Percentiles rank a stretch among this genome's conserved stretches.
Conservation (phyloP, 64 coral and sea anemone genomes). For the Trachythela sp. region DNA sequence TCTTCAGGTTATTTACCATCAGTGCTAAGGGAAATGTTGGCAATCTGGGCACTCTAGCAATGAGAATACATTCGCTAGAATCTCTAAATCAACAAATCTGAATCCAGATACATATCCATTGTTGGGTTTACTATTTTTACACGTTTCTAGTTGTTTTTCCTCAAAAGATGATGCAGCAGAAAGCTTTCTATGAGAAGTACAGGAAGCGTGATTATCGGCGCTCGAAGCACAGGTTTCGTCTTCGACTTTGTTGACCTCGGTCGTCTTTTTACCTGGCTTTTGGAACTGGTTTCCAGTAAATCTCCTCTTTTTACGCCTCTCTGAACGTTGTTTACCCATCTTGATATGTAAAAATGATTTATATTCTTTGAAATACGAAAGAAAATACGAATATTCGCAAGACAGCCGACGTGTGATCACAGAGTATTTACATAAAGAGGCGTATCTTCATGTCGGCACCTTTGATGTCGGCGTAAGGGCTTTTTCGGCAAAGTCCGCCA, state of each 20-base stretch:
- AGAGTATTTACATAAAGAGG: not conserved
- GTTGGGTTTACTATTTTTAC: not conserved
- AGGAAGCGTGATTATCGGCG: not conserved
- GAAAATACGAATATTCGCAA: not conserved
- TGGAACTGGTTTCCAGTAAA: not conserved
- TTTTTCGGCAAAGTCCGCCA: no score
- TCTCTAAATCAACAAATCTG: not conserved
- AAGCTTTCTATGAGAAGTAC: not conserved
- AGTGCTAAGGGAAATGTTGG: not conserved
- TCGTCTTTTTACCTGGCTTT: not conserved
- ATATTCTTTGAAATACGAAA: not conserved
- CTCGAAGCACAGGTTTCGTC: not conserved
- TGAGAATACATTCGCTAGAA: not conserved
- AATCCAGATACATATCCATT: not conserved
- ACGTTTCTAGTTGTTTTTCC: not conserved
- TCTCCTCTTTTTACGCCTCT: not conserved
- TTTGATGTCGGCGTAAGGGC: no score
- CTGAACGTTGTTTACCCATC: not conserved
- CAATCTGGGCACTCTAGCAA: not conserved
- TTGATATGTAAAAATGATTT: not conserved
- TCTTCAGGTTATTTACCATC: not conserved
- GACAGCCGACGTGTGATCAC: not conserved
- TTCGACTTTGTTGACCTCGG: not conserved
- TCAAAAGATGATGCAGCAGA: not conserved
- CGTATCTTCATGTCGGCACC: no score